Evolutionary conservation across 92 coral and sea anemone species (phyloP).

Genomic region (Galaxea fascicularis): DNA sequence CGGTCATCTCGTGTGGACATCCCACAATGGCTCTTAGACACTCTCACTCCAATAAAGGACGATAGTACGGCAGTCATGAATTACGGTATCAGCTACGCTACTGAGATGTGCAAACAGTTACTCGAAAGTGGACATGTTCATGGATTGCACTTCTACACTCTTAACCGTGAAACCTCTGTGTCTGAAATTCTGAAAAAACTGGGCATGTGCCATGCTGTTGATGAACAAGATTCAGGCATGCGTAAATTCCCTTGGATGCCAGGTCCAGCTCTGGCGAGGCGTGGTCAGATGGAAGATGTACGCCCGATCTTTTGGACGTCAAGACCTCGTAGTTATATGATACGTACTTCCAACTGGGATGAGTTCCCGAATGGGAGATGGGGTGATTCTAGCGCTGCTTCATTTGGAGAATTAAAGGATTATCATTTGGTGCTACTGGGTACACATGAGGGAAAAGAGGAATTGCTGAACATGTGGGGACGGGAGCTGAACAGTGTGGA

Average conservation of each 20-base stretch:
- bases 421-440: conserved; percentile 81
- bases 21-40: conserved; percentile 74
- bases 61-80: conserved; percentile 62
- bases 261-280: conserved; percentile 61
- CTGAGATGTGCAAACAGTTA: conserved; percentile 73
- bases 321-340: conserved; percentile 85
- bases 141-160: conserved; percentile 84
- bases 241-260: conserved; percentile 74
- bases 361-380: conserved; percentile 89
- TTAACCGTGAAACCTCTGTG: conserved; percentile 72
- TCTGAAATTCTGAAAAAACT: conserved; percentile 64
- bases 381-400: conserved; percentile 88
- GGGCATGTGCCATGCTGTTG: conserved; percentile 38
- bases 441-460: conserved; percentile 52
- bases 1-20: conserved; percentile 67
- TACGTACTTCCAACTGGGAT: conserved; percentile 89
- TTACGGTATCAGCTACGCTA: conserved; percentile 76
- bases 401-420: conserved; percentile 87
- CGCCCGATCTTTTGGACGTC: conserved; percentile 94
- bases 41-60: conserved; percentile 72
- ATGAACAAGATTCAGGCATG: conserved; percentile 31
- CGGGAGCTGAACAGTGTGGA: conserved; percentile 62
- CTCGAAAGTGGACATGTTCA: conserved; percentile 73
- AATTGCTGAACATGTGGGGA: conserved; percentile 87
- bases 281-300: conserved; percentile 75